Base-by-base conservation (phyloP, 2,113 vertebrate genomes). In the Nesogale talazaci region DNA sequence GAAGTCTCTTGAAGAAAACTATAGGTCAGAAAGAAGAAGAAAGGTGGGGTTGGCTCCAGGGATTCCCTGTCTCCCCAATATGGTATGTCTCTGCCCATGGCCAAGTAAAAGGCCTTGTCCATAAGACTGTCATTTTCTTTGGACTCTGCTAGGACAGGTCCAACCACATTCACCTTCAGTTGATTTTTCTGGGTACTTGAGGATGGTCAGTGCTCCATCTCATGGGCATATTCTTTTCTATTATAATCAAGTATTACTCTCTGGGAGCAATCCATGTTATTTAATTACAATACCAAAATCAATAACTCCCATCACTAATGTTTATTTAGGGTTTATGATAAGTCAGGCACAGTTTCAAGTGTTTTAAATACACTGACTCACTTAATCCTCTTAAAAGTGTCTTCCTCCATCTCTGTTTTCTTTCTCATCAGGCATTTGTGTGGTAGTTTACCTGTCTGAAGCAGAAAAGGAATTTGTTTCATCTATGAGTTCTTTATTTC, bases 201-300 rank as follows among this genome's bases (percentile, higher is more conserved):
- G 23, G 19, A 42, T 70, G 57, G 27, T 17, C 38, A 65, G 3
- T 46, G 23, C 4, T 92, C 59, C 77, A 65, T 76, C 34, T 76
- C 22, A 70, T 23, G 31, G 61, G 16, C 11, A 76, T 34, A 94
- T 76, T 86, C 56, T 83, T 86, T 89, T 52, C 46, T 8, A 70
- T n/a, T 89, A 22, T 10, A 69, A 80, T 80, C 19, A 65, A 69
- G 27, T 56, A 61, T 77, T 86, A 78, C 89, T 85, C 67, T 90
- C 36, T 29, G 31, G 42, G 29, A 91, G 81, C 31, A 88, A 72
- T 90, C 59, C 36, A 46, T 69, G 25, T 83, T 92, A 40, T 85
- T 95, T 92, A 94, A 93, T 75, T 91, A 86, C 86, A 90, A 89
- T 92, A 92, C 92, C 74, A 81, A 83, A 94, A 93, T 92, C 83